A percentile compares a stretch with the other conserved stretches of the same genome.
Evolutionary conservation across 2,113 vertebrate species (phyloP).

Genomic region (Siphamia tubifer): DNA sequence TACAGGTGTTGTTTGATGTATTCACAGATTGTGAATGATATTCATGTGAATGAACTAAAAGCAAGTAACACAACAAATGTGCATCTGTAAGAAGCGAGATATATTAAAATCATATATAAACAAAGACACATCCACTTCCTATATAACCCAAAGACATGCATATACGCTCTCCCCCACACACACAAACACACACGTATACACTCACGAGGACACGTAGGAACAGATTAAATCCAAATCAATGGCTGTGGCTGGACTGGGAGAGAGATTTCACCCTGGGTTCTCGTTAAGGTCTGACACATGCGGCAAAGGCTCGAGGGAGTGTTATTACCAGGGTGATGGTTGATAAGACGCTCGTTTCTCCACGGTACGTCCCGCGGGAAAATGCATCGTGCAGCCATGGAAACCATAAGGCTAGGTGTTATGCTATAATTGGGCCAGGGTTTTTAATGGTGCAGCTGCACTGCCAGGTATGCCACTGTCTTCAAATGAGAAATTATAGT

Average conservation of each 20-base stretch:
- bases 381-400: conserved; percentile 91
- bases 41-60: no score
- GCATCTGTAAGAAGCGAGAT: conserved; percentile 1
- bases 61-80: no score
- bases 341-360: conserved; percentile 90
- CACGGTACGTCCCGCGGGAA: conserved; percentile 86
- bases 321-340: conserved; percentile 86
- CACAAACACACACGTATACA: conserved; percentile 28
- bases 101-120: conserved; percentile 29
- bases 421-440: conserved; percentile 87
- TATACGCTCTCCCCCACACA: conserved; percentile 13
- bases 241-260: conserved; percentile 81
- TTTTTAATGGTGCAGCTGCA: conserved; percentile 78
- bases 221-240: conserved; percentile 88
- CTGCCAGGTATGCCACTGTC: conserved; percentile 83
- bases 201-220: conserved; percentile 71
- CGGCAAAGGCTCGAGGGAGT: conserved; percentile 83
- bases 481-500: conserved; percentile 82
- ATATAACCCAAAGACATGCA: neutral
- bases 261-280: conserved; percentile 85
- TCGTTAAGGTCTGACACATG: conserved; percentile 85
- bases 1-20: no score
- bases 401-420: conserved; percentile 88
- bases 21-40: no score
- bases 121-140: conserved; percentile 15